These are phyloP conservation scores for Pomatorhinus ruficollis DNA, from an alignment of 2,113 vertebrate genomes.

Conservation along the genomic window DNA sequence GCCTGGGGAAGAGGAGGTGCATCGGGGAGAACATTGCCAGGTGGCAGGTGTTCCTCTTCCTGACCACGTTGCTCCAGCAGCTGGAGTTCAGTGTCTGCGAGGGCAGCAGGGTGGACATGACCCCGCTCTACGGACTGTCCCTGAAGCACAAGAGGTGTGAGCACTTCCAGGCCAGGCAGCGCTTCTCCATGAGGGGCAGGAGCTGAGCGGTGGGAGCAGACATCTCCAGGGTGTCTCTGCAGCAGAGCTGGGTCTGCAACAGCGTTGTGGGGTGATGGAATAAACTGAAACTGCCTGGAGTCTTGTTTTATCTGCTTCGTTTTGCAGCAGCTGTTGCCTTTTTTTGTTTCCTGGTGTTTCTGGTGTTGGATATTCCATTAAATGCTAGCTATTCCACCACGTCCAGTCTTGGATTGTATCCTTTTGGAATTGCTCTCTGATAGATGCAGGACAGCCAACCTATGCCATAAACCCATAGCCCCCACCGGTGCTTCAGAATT, in stretches of 20 bases:
- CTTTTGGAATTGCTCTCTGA: rapidly evolving
- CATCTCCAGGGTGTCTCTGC: neutral
- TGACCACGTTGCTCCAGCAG: slow-evolving; percentile 87
- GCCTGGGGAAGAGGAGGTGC: slow-evolving; percentile 90
- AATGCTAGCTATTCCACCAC: neutral
- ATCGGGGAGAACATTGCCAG: slow-evolving; percentile 85
- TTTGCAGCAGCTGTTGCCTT: neutral
- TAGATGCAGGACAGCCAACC: neutral
- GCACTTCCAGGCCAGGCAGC: slow-evolving; percentile 70
- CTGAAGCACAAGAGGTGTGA: slow-evolving; percentile 84
- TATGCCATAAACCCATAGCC: too few relatives aligned
- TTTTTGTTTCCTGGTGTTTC: neutral
- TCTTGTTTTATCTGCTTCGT: rapidly evolving
- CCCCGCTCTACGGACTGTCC: slow-evolving; percentile 81
- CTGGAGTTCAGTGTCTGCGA: slow-evolving; percentile 74
- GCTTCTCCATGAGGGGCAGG: neutral
- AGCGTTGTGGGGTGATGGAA: rapidly evolving
- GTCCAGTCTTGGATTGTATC: rapidly evolving
- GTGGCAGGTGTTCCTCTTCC: slow-evolving; percentile 87
- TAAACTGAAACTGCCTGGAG: neutral
- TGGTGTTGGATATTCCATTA: neutral
- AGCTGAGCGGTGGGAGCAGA: neutral
- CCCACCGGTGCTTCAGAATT: rapidly evolving
- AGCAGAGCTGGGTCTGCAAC: neutral
- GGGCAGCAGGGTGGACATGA: slow-evolving; percentile 79